These are phyloP conservation scores for Watsonalla binaria DNA, from an alignment of 2,888 invertebrate genomes.

Conservation along the genomic window DNA sequence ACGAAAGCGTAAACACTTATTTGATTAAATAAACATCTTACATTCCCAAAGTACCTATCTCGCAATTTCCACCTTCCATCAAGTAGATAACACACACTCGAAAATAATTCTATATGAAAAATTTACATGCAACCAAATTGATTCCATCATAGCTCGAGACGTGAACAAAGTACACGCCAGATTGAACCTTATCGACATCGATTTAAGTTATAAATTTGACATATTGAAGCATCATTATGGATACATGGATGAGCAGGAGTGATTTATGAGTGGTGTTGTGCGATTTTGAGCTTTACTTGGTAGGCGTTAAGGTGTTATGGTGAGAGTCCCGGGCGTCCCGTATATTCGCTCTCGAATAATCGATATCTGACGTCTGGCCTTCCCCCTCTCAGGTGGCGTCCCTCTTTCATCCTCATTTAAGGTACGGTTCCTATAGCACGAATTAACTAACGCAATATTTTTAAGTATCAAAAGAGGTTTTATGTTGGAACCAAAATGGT, in stretches of 20 bases:
- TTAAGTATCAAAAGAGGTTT: too few species aligned
- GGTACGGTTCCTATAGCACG: slow-evolving; percentile 20
- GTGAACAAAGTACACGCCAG: slow-evolving; percentile 18
- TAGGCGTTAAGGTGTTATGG: slow-evolving; percentile 41
- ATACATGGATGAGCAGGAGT: slow-evolving; percentile 50
- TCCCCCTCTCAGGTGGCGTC: slow-evolving; percentile 54
- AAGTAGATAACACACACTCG: slow-evolving; percentile 41
- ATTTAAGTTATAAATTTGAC: slow-evolving; percentile 38
- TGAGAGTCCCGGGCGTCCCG: slow-evolving; percentile 48
- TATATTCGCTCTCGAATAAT: slow-evolving; percentile 75
- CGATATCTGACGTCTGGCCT: slow-evolving; percentile 77
- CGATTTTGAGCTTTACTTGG: slow-evolving; percentile 36
- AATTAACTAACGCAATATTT: slow-evolving; percentile 3
- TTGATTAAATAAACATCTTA: background rate
- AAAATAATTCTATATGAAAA: slow-evolving; percentile 50
- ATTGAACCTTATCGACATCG: slow-evolving; percentile 26
- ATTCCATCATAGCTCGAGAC: slow-evolving; percentile 29
- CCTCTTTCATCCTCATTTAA: slow-evolving; percentile 41
- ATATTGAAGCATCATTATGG: slow-evolving; percentile 41
- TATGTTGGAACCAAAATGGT: too few species aligned
- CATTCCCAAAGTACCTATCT: background rate
- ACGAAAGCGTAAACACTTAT: background rate
- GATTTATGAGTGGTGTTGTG: slow-evolving; percentile 40
- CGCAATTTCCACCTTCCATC: slow-evolving; percentile 14
- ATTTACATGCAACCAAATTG: slow-evolving; percentile 53